Conservation (phyloP, 2,113 vertebrate genomes). For the Spermophilus dauricus region DNA sequence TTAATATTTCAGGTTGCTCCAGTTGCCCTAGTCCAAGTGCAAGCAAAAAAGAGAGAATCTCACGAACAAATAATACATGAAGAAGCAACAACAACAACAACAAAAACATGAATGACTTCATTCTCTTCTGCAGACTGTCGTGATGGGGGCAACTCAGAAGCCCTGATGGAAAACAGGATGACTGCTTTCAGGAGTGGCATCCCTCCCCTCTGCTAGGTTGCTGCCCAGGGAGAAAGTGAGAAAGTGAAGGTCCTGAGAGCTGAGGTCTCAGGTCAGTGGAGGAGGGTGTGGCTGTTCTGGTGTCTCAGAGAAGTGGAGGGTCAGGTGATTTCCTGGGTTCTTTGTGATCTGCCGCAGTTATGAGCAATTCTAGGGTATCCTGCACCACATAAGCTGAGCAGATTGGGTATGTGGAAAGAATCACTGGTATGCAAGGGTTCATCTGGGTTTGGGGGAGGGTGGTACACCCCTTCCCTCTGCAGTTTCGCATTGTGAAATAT, state of each 20-base stretch:
- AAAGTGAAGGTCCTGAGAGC: neutral
- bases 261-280: no score
- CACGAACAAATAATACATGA: neutral
- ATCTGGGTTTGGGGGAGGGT: neutral
- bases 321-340: no score
- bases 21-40: slow-evolving; percentile 40
- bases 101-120: no score
- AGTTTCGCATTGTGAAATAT: neutral
- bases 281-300: no score
- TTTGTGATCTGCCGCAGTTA: no score
- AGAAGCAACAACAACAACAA: no score
- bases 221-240: neutral
- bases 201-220: rapidly evolving
- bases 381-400: no score
- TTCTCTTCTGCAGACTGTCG: no score
- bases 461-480: neutral
- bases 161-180: no score
- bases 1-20: slow-evolving; percentile 52
- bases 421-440: neutral
- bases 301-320: no score
- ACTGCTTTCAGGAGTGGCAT: neutral
- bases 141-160: no score
- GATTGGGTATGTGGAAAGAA: neutral
- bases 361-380: no score
- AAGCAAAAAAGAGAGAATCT: slow-evolving; percentile 38